Evolutionary conservation across 1,140 invertebrate species (phyloP), one percentile per base, ranked within the genome.

Genomic region (Zaprionus tsacasi): DNA sequence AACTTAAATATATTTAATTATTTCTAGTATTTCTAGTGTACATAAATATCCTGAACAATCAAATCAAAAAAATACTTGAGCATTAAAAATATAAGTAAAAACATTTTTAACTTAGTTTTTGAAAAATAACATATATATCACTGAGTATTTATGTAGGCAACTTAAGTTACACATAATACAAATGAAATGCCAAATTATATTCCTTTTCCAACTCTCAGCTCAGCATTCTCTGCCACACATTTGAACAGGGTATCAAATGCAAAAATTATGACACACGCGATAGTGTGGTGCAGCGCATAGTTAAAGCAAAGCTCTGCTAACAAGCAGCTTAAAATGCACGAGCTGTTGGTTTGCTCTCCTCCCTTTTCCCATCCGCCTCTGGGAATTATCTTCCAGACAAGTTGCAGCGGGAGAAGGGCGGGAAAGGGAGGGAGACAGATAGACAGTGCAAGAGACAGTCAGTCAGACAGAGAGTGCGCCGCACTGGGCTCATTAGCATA

Each of bases 401-500:
- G 67, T 70, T 54, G 67, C 71, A 60, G 61, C 73, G 66, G 45
- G 15, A 59, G 8, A 8, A 59, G 45, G 10, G 30, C 6, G 17
- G 15, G 6, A n/a, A n/a, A 59, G 10, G 52, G 33, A 30, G 7
- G 64, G 30, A 12, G 15, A 58, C 6, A 68, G 15, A 25, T n/a
- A 60, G 35, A 13, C 57, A 64, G 45, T 27, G 52, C 2, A 21
- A 61, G 65, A 25, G 33, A 59, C 55, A 36, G 43, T 25, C 55
- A 36, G 43, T 25, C 36, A 58, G 58, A 38, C 50, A 52, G n/a
- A 54, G 57, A 55, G 68, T 43, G 54, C 38, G 79, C 50, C 78
- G 66, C 78, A 80, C 38, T 71, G 85, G 69, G 68, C 83, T 88
- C 83, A 87, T 87, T 87, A 87, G 83, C 83, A 87, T 87, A 87